Conservation (phyloP, 2,888 invertebrate genomes). For the Trichogramma dendrolimi region DNA sequence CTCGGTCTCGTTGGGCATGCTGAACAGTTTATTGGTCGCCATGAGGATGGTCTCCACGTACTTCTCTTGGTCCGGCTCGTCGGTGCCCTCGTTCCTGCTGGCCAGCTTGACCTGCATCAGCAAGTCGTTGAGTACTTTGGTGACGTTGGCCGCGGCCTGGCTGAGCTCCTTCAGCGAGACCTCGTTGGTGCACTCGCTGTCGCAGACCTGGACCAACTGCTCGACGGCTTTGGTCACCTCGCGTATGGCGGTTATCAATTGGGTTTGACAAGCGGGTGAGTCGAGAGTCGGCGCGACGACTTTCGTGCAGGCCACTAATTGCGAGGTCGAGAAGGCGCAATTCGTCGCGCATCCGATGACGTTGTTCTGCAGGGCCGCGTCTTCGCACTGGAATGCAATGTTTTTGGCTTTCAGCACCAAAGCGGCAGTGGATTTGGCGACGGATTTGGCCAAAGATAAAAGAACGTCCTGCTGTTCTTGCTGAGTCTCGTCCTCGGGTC, state of each 20-base stretch:
- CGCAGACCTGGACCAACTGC: constrained; percentile 76
- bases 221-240: constrained; percentile 92
- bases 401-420: constrained; percentile 94
- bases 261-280: constrained; percentile 81
- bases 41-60: constrained; percentile 85
- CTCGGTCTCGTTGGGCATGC: constrained; percentile 78
- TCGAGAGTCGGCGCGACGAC: constrained; percentile 82
- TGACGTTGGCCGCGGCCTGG: constrained; percentile 82
- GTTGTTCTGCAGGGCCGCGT: constrained; percentile 75
- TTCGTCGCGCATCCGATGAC: constrained; percentile 96
- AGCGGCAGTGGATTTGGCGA: constrained; percentile 96
- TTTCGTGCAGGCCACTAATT: constrained; percentile 95
- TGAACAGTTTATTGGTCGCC: constrained; percentile 83
- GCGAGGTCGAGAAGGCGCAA: constrained; percentile 95
- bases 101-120: constrained; percentile 81
- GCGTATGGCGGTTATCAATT: constrained; percentile 85
- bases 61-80: constrained; percentile 64
- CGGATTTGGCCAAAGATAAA: constrained; percentile 89
- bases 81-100: constrained; percentile 61
- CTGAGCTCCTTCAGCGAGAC: constrained; percentile 70
- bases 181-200: constrained; percentile 66
- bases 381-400: constrained; percentile 84
- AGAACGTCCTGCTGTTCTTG: constrained; percentile 86
- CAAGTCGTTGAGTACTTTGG: constrained; percentile 81
- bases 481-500: constrained; percentile 82